phyloP scores from a whole-genome alignment of 2,888 invertebrate genomes.

The Syrphus vitripennis region DNA sequence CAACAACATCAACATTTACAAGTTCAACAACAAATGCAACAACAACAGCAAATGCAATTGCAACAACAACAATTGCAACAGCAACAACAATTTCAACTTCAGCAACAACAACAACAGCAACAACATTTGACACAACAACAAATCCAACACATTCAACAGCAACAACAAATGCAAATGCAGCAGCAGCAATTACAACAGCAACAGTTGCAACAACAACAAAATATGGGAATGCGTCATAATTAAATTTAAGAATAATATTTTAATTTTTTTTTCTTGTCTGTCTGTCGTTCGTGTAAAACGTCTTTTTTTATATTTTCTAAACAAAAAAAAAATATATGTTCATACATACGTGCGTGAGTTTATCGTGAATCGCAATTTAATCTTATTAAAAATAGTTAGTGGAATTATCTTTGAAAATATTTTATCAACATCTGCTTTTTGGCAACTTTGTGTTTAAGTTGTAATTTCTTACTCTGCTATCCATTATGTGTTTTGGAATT shows the following conservation, averaged over 20 bases:
- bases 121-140: constrained; percentile 55
- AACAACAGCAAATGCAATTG: constrained; percentile 70
- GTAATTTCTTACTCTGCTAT: too few species aligned
- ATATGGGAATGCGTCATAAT: constrained; percentile 77
- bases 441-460: too few species aligned
- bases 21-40: constrained; percentile 72
- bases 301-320: not conserved
- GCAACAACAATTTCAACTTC: constrained; percentile 71
- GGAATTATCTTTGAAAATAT: too few species aligned
- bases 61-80: constrained; percentile 72
- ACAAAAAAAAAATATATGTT: not conserved
- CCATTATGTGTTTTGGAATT: too few species aligned
- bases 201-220: constrained; percentile 74
- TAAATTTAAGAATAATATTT: constrained; percentile 51
- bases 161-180: constrained; percentile 32
- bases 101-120: constrained; percentile 40
- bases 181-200: constrained; percentile 73
- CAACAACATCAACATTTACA: constrained; percentile 57
- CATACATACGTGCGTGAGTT: not conserved
- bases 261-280: not conserved
- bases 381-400: too few species aligned
- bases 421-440: too few species aligned
- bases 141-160: constrained; percentile 9
- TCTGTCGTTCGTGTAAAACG: not conserved
- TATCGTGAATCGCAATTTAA: too few species aligned